Base-by-base conservation (phyloP, 2,888 invertebrate species). In the Pyrochroa serraticornis region DNA sequence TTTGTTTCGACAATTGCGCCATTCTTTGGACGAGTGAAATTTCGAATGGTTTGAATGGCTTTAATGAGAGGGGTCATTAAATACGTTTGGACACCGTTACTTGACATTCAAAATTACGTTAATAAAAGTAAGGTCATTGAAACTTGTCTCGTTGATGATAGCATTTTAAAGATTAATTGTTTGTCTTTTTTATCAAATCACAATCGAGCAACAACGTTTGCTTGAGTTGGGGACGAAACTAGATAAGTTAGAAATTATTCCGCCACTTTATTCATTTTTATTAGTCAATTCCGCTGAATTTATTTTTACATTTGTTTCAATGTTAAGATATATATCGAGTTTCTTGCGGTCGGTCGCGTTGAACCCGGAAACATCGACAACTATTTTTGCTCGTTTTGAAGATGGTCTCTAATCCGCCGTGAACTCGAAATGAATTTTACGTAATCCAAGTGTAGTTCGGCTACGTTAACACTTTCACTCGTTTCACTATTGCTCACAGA, bases 401-500 rank as follows among this genome's bases (percentile, higher is more conserved):
- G 36, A 9, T 38, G 46, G 14, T 49, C 22, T 22, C 5, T 22
- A 22, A 22, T 22, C 22, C 22, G 22, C 3, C 22, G 22, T 22
- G 22, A 22, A 5, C 22, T 39, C 49, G 44, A 56, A 43, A 41
- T 46, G 33, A 47, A 38, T 37, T 60, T 60, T 60, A 59, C 55
- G 55, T 59, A 59, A 60, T 33, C 49, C 45, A 54, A 54, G 54
- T 44, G 49, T 49, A 50, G 54, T 53, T 55, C 55, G 53, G 49
- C 47, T 46, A 49, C 54, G 52, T 57, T 55, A 60, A 46, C 62
- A 65, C 65, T 65, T 65, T 65, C 65, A 65, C 65, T 65, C 55
- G 63, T 65, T 65, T 63, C 65, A 63, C 65, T 65, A 63, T 55
- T 64, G 59, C 60, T 56, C 58, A 54, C 60, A 62, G 61, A 61